Evolutionary conservation across 2,888 invertebrate genomes (phyloP).

Genomic region (Dasypogon diadema): DNA sequence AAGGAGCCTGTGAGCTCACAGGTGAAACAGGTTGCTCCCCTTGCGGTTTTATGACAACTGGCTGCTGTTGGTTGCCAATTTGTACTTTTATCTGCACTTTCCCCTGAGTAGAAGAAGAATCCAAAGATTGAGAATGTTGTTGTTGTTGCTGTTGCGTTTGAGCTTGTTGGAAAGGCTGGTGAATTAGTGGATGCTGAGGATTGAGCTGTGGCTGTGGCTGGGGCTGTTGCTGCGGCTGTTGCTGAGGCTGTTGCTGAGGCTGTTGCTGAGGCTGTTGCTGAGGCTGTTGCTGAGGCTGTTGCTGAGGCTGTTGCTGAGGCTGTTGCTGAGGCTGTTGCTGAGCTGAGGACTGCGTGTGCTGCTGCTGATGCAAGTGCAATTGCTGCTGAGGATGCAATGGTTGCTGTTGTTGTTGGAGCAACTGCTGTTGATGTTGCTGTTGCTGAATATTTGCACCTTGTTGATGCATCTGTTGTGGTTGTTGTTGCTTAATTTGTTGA

Average conservation of each 20-base stretch:
- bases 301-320: background rate
- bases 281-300: background rate
- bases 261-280: background rate
- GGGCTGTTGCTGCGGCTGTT: conserved; percentile 28
- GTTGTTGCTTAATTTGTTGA: background rate
- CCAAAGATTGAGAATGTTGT: background rate
- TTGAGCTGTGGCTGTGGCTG: background rate
- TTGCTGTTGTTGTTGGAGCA: background rate
- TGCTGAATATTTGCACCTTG: background rate
- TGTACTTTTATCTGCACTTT: conserved; percentile 10
- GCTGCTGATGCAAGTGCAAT: conserved; percentile 23
- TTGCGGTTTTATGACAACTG: conserved; percentile 3
- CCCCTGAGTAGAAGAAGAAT: conserved; percentile 6
- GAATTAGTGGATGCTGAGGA: background rate
- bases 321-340: background rate
- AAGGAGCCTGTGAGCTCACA: background rate
- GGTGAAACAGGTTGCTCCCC: background rate
- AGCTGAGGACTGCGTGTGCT: background rate
- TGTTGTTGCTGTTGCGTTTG: background rate
- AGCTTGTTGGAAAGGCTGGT: background rate
- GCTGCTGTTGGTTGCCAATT: background rate
- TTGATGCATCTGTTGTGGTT: background rate
- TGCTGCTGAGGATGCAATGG: conserved; percentile 1
- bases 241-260: conserved; percentile 34
- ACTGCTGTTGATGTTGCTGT: background rate